Evolutionary conservation across 2,797 vertebrate genomes (phyloP), one percentile per base, ranked within the genome.

Genomic region (Tapera naevia): DNA sequence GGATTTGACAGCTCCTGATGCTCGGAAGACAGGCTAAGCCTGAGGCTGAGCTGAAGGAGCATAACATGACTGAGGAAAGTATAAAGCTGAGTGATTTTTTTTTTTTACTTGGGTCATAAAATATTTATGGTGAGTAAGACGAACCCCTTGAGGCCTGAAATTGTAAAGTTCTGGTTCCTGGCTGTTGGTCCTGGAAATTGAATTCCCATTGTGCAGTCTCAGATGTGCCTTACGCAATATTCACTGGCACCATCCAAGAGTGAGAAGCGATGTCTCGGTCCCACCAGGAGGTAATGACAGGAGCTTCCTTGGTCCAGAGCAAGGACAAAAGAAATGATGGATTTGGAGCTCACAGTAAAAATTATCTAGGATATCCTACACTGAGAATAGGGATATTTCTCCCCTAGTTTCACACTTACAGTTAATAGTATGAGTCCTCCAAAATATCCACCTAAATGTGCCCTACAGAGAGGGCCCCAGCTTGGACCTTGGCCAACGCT

Each of bases 1-100:
- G 87, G 91, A 18, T 88, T 16, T 94, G 92, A n/a, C 91, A 93
- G 92, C 91, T 94, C 85, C 91, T 48, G 82, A 27, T 32, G 95
- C 89, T 71, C 3, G 1, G 58, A 33, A 83, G 82, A 43, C 28
- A 69, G 75, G 84, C 87, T n/a, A 7, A 92, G 92, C 94, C 94
- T 1, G 53, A 56, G 89, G 96, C 95, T 86, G 80, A 93, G 94
- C 95, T 58, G 62, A 19, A 32, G 66, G 53, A 79, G 30, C 9
- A 51, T 8, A 91, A 9, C 82, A 23, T 76, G 74, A 85, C 50
- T 86, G 83, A 74, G 48, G 64, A 15, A 66, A 76, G 83, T 50
- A 57, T 57, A 82, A 91, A 95, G 90, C 91, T 56, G 58, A 91
- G 80, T 53, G 76, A 70, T n/a, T n/a, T n/a, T n/a, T n/a, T n/a